Evolutionary conservation across 2,888 invertebrate genomes (phyloP).

Genomic region (Cryptus viduatorius): DNA sequence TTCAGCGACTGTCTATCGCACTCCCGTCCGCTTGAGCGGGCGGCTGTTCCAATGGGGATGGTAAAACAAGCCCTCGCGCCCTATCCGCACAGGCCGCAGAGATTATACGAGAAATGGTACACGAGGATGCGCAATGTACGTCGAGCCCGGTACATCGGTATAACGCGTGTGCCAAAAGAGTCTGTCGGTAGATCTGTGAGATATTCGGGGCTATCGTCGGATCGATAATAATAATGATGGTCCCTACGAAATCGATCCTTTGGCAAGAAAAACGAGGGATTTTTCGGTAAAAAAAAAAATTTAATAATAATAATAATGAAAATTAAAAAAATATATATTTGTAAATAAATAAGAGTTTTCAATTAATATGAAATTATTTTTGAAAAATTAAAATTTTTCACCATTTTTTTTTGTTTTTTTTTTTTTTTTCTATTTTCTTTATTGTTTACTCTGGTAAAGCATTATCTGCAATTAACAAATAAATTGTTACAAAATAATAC

Average conservation of each 20-base stretch:
- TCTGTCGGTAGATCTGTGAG: conserved; percentile 50
- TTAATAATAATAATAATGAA: too few species aligned
- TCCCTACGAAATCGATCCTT: conserved; percentile 34
- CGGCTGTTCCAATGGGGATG: conserved; percentile 32
- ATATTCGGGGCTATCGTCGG: conserved; percentile 17
- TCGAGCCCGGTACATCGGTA: conserved; percentile 48
- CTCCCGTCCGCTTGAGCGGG: conserved; percentile 51
- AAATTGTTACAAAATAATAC: too few species aligned
- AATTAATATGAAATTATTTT: too few species aligned
- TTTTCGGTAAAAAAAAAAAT: too few species aligned
- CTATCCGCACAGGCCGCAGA: conserved; percentile 22
- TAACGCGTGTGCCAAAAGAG: conserved; percentile 59
- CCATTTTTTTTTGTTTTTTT: too few species aligned
- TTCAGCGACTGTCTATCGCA: conserved; percentile 46
- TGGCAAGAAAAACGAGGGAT: background rate
- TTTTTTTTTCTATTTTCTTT: too few species aligned
- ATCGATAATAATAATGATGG: conserved; percentile 34
- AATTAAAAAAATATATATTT: too few species aligned
- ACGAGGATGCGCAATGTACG: conserved; percentile 60
- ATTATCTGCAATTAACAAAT: too few species aligned
- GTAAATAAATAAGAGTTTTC: too few species aligned
- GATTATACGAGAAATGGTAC: conserved; percentile 41
- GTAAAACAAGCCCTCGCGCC: conserved; percentile 53
- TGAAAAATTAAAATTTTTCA: too few species aligned
- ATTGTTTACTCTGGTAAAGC: too few species aligned